These are phyloP conservation scores for Siniperca scherzeri DNA, from an alignment of 2,797 vertebrate species.

Conservation along the genomic window DNA sequence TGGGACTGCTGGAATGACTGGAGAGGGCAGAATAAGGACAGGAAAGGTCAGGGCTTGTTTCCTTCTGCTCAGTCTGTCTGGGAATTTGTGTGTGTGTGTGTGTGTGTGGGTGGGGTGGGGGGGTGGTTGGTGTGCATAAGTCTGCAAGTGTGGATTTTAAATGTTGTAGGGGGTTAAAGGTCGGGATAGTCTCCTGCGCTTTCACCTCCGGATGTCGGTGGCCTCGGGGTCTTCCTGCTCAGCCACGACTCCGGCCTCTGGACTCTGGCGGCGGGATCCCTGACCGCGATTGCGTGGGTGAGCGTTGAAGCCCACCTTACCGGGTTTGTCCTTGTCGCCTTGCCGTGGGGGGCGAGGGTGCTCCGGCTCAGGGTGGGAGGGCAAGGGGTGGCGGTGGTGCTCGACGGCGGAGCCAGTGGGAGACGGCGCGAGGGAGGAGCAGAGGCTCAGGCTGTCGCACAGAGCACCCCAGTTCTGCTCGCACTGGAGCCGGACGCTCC, in stretches of 20 bases:
- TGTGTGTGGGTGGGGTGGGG: constrained; percentile 3
- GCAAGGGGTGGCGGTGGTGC: constrained; percentile 75
- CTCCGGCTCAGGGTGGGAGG: constrained; percentile 83
- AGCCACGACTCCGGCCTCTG: constrained; percentile 84
- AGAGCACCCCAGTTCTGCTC: constrained; percentile 97
- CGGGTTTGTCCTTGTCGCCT: constrained; percentile 89
- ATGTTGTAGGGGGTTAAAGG: constrained; percentile 58
- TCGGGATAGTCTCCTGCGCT: constrained; percentile 61
- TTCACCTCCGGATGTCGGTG: constrained; percentile 97
- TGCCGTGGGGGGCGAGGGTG: constrained; percentile 79
- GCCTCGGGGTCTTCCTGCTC: constrained; percentile 92
- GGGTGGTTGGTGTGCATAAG: constrained; percentile 47
- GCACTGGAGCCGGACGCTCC: constrained; percentile 94
- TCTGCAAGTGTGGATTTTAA: constrained; percentile 73
- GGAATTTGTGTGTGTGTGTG: constrained; percentile 59
- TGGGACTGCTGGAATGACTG: constrained; percentile 97
- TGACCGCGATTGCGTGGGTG: constrained; percentile 86
- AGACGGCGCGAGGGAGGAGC: constrained; percentile 84
- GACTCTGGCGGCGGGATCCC: constrained; percentile 85
- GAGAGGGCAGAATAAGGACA: constrained; percentile 85
- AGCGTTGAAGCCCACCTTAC: constrained; percentile 85
- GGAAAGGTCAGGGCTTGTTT: constrained; percentile 74
- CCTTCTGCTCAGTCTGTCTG: constrained; percentile 82
- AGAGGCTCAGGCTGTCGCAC: constrained; percentile 97
- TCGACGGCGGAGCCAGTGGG: constrained; percentile 59